A percentile compares a stretch with the other conserved stretches of the same genome.
phyloP scores from a whole-genome alignment of 2,888 invertebrate species.

The Stenurella melanura region DNA sequence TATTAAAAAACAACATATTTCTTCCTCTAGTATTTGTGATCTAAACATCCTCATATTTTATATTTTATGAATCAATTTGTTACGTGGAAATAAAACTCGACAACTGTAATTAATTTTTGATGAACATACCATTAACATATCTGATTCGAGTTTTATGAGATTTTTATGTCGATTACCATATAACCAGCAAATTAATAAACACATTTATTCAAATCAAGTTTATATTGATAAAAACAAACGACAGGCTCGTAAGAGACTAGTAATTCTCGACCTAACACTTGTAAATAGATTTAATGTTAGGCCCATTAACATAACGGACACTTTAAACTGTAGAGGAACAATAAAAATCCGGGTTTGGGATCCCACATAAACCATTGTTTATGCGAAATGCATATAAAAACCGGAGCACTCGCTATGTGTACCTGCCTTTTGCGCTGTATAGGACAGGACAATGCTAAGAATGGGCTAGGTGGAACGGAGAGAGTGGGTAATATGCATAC shows the following conservation, averaged over 20 bases:
- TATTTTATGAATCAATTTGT: not conserved
- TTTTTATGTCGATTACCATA: not conserved
- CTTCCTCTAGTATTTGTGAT: not conserved
- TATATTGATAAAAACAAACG: constrained; percentile 1
- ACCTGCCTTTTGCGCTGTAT: constrained; percentile 13
- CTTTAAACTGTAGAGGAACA: constrained; percentile 39
- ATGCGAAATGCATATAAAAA: constrained; percentile 41
- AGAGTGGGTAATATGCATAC: not conserved
- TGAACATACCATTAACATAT: not conserved
- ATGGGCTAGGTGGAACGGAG: not conserved
- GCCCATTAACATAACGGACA: constrained; percentile 36
- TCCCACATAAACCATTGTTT: constrained; percentile 44
- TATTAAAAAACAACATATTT: no score
- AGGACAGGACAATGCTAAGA: constrained; percentile 6
- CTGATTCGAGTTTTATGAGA: not conserved
- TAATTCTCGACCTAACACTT: constrained; percentile 25
- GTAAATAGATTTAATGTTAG: constrained; percentile 24
- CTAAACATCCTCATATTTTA: not conserved
- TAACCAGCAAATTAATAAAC: constrained; percentile 4
- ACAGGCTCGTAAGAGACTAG: not conserved
- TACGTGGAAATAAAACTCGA: not conserved
- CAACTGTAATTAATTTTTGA: not conserved
- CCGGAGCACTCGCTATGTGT: constrained; percentile 18
- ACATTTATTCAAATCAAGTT: constrained; percentile 14
- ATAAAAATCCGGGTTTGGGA: constrained; percentile 43